Evolutionary conservation across 2,797 vertebrate genomes (phyloP), one percentile per base, ranked within the genome.

Genomic region (Nyctibius grandis): DNA sequence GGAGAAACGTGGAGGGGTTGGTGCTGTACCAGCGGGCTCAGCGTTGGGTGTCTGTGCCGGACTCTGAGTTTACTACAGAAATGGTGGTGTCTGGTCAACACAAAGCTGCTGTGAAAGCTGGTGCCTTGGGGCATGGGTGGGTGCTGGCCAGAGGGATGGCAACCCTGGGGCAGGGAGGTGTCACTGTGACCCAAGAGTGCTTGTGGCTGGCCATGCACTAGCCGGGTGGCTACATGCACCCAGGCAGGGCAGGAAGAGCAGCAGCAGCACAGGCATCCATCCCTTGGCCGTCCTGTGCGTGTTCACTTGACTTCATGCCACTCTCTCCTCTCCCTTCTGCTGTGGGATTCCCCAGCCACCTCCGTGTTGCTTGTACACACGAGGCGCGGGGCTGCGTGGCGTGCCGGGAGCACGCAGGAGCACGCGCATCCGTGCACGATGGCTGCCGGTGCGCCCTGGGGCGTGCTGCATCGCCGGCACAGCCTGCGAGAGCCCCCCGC

Each of bases 361-460:
- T 86, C 45, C 20, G 0, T 42, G 53, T 70, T 77, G 69, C 34
- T 47, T 3, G 19, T 42, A 42, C 53, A 34, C 15, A 1, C 0
- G 1, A 67, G 53, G 54, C 5, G 4, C 0, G 8, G 47, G 33
- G 74, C 53, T 57, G 50, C 1, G 0, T n/a, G 33, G 10, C 0
- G 14, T 29, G 47, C 48, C 3, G 11, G 47, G 28, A 85, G 40
- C 31, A 1, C 2, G 4, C 3, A 11, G 47, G 28, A 85, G 40
- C 31, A 1, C 2, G 4, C 38, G 1, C 79, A 64, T 50, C 63
- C 20, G 0, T n/a, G 51, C 21, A 1, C 5, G 4, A 2, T 2
- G 6, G 14, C 45, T 2, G 5, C 60, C 0, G 0, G 5, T 10
- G 22, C 1, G 4, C 88, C 60, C 60, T 36, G 63, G 31, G 54